These are phyloP conservation scores for Ommatoiulus sabulosus DNA, from an alignment of 2,888 invertebrate species.

Conservation along the genomic window DNA sequence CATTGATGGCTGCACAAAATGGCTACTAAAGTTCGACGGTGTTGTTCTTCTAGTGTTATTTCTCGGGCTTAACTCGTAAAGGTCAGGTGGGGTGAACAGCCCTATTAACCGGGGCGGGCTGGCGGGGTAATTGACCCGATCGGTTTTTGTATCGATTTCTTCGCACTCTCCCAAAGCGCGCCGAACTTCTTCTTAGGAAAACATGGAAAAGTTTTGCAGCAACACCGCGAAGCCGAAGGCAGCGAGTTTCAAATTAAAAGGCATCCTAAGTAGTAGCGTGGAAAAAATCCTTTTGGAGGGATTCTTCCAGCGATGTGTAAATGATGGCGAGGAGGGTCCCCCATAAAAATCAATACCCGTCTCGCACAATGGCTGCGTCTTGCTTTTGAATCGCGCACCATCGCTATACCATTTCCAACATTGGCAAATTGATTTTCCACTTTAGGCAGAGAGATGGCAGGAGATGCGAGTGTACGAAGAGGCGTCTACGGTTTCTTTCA, in stretches of 20 bases:
- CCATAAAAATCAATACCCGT: not conserved
- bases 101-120: not conserved
- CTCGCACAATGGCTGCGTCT: not conserved
- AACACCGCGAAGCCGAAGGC: not conserved
- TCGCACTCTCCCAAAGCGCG: not conserved
- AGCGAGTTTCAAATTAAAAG: not conserved
- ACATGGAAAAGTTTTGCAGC: not conserved
- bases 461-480: not conserved
- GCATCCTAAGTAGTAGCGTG: constrained; percentile 1
- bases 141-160: not conserved
- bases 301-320: not conserved
- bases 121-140: constrained; percentile 9
- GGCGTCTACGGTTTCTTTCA: not conserved
- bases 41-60: not conserved
- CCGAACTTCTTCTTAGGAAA: not conserved
- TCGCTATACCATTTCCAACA: not conserved
- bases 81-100: constrained; percentile 19
- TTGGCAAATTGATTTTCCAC: constrained; percentile 10
- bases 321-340: not conserved
- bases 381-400: not conserved
- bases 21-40: not conserved
- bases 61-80: not conserved
- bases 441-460: constrained; percentile 17
- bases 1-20: not conserved
- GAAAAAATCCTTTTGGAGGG: not conserved